phyloP scores from a whole-genome alignment of 1,140 invertebrate genomes.

The Bradynema listronoti region DNA sequence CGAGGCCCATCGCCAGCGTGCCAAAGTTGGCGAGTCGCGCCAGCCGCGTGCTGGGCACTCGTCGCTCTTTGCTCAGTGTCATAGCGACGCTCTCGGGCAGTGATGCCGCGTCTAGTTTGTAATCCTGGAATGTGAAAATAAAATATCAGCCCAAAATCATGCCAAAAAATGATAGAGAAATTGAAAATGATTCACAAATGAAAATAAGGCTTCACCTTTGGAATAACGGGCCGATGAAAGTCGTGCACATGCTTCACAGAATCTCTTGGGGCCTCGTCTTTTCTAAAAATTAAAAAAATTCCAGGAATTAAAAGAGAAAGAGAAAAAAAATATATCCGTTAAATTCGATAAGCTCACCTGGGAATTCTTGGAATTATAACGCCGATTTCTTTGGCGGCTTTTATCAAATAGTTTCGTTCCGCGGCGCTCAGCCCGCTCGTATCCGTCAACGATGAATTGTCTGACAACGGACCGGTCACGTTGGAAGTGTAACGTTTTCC shows the following conservation, averaged over 20 bases:
- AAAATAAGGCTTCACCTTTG: conserved; percentile 26
- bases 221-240: conserved; percentile 26
- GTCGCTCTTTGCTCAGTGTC: conserved; percentile 38
- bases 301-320: neutral
- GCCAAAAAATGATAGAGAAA: neutral
- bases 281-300: conserved; percentile 9
- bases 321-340: conserved; percentile 6
- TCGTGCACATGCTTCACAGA: conserved; percentile 5
- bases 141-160: conserved; percentile 7
- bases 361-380: conserved; percentile 23
- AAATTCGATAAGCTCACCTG: neutral
- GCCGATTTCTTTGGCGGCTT: conserved; percentile 46
- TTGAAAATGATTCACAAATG: neutral
- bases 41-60: conserved; percentile 45
- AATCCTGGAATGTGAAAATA: conserved; percentile 36
- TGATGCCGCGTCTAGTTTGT: conserved; percentile 20
- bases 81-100: conserved; percentile 16
- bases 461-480: neutral
- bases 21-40: conserved; percentile 52
- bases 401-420: conserved; percentile 46
- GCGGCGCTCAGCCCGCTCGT: conserved; percentile 25
- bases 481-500: conserved; percentile 3
- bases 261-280: neutral
- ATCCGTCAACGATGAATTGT: neutral
- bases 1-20: conserved; percentile 58